Evolutionary conservation across 2,888 invertebrate species (phyloP), one percentile per base, ranked within the genome.

Genomic region (Parascotia fuliginaria): DNA sequence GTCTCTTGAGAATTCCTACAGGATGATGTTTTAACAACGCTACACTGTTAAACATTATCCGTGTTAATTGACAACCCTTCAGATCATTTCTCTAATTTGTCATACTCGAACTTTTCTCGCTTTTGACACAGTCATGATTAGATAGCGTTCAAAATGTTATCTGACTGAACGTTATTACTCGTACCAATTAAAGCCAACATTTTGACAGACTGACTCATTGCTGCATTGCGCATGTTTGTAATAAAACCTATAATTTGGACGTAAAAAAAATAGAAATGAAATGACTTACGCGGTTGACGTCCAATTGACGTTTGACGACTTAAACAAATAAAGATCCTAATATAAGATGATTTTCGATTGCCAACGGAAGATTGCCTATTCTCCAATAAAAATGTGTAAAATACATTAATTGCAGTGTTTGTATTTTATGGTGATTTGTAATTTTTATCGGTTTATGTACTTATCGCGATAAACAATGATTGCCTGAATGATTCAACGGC

Each of bases 391-490:
- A 19, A 19, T 19, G 19, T 2, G 5, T 19, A 19, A 19, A 6
- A 12, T 60, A 61, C 47, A 44, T 64, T 58, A 56, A 60, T 79
- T 81, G 77, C 77, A 75, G 78, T 67, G 77, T 81, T 75, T 72
- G 77, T 78, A 68, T 62, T 39, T 55, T 58, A 55, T 58, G 52
- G 62, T 57, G 59, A 66, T 68, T 57, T 61, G 54, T 65, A 64
- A 24, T 7, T 69, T 55, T 44, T 45, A 38, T 42, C 29, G 45
- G 24, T 44, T 42, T 47, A 51, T 61, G 49, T 55, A 53, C 41
- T 61, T 65, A 65, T 70, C 70, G 68, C 78, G 65, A 70, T 70
- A 73, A 76, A 83, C 82, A 80, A 82, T 78, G 66, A 71, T 60
- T 19, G 22, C 37, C 45, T 16, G 36, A 69, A 74, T 84, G 84